Percentiles rank a stretch among this genome's conserved stretches.
These are phyloP conservation scores for Sapajus apella DNA, from an alignment of 2,113 vertebrate species.

Conservation along the genomic window DNA sequence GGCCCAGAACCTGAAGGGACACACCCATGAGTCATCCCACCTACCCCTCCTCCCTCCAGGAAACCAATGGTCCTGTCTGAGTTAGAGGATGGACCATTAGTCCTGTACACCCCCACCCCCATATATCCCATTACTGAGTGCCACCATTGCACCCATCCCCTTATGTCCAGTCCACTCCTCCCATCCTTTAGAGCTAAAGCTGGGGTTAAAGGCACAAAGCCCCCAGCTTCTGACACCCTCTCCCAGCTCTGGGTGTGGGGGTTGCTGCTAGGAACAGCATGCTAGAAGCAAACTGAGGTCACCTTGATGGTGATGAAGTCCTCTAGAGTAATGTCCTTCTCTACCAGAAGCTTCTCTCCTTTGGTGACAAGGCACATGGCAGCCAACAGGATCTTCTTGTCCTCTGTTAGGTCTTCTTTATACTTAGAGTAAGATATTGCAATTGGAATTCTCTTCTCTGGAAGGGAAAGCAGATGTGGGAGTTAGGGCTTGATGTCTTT, in stretches of 20 bases:
- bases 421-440: slow-evolving; percentile 87
- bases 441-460: slow-evolving; percentile 87
- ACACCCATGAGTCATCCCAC: not conserved
- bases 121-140: not conserved
- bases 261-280: not conserved
- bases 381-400: slow-evolving; percentile 89
- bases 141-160: not conserved
- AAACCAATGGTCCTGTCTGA: not conserved
- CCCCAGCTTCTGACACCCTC: not conserved
- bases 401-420: slow-evolving; percentile 81
- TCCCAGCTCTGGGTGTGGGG: not conserved
- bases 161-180: not conserved
- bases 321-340: slow-evolving; percentile 87
- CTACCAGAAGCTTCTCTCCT: slow-evolving; percentile 84
- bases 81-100: not conserved
- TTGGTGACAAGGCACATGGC: slow-evolving; percentile 83
- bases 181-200: not conserved
- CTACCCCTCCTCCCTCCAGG: not conserved
- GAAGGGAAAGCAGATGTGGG: slow-evolving; percentile 63
- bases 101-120: not conserved
- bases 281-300: not conserved
- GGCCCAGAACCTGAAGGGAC: slow-evolving; percentile 69
- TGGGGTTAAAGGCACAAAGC: not conserved
- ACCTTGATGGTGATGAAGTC: slow-evolving; percentile 86
- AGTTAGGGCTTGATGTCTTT: not conserved